A percentile compares a stretch with the other conserved stretches of the same genome.
Conservation (phyloP, 2,797 vertebrate species). For the Coracias cyanogaster region DNA sequence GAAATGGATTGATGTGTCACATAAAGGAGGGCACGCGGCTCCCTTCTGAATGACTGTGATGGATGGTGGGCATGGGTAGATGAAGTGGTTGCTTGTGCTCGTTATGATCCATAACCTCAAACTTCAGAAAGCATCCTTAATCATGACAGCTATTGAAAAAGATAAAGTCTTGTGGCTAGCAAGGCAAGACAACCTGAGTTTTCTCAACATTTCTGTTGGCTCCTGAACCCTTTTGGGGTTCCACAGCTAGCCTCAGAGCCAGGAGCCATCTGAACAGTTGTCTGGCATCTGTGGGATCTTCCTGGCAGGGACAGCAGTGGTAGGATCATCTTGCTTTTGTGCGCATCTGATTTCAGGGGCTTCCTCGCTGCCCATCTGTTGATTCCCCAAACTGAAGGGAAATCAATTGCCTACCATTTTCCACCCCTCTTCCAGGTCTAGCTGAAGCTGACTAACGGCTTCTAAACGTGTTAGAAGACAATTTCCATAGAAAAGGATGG, state of each 20-base stretch:
- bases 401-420: not conserved
- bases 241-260: not conserved
- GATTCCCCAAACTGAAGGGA: not conserved
- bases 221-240: not conserved
- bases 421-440: not conserved
- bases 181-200: rapidly evolving
- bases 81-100: not conserved
- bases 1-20: not conserved
- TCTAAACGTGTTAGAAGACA: not conserved
- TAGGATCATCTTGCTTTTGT: not conserved
- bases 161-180: not conserved
- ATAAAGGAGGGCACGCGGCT: not conserved
- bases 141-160: not conserved
- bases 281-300: rapidly evolving
- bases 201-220: not conserved
- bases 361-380: not conserved
- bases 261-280: not conserved
- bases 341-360: not conserved
- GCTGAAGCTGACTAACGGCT: not conserved
- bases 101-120: not conserved
- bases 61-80: not conserved
- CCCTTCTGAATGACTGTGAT: not conserved
- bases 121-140: constrained; percentile 8
- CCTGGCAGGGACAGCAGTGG: rapidly evolving
- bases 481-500: not conserved